Percentiles rank a stretch among this genome's conserved stretches.
phyloP scores from a whole-genome alignment of 2,113 vertebrate genomes.

The Sterna hirundo region DNA sequence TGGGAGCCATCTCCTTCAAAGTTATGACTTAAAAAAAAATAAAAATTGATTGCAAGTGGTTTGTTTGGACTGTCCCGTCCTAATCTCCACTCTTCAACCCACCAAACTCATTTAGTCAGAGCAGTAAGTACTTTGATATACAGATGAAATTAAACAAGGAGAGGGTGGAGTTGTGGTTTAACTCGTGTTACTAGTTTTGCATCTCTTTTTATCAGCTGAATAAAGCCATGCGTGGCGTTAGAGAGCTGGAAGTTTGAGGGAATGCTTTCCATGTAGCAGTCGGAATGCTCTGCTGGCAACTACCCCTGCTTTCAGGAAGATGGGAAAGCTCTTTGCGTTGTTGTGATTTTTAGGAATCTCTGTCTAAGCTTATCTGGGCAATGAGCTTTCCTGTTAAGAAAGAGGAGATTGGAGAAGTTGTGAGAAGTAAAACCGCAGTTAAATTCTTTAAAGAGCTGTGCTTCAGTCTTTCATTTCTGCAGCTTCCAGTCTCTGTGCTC shows the following conservation, averaged over 20 bases:
- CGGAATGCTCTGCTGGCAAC: not conserved
- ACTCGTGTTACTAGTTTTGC: not conserved
- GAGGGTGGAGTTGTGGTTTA: not conserved
- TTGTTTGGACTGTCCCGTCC: not conserved
- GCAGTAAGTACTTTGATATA: not conserved
- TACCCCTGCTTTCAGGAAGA: not conserved
- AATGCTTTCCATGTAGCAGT: not conserved
- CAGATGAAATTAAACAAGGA: not conserved
- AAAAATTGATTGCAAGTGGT: not conserved
- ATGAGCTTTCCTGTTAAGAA: not conserved
- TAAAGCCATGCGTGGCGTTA: fast-evolving
- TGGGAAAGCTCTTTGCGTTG: not conserved
- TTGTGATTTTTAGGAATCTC: not conserved
- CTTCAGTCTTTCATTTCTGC: not conserved
- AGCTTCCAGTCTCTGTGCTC: not conserved
- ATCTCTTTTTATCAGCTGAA: not conserved
- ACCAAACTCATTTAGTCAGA: not conserved
- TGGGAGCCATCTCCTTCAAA: not conserved
- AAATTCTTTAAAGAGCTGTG: not conserved
- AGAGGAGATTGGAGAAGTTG: not conserved
- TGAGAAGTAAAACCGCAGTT: not conserved
- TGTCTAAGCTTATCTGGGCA: not conserved
- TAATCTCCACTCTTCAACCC: not conserved
- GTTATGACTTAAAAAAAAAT: not conserved
- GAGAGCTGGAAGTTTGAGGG: not conserved